Conservation (phyloP, 2,113 vertebrate species). For the Porphyrio hochstetteri region DNA sequence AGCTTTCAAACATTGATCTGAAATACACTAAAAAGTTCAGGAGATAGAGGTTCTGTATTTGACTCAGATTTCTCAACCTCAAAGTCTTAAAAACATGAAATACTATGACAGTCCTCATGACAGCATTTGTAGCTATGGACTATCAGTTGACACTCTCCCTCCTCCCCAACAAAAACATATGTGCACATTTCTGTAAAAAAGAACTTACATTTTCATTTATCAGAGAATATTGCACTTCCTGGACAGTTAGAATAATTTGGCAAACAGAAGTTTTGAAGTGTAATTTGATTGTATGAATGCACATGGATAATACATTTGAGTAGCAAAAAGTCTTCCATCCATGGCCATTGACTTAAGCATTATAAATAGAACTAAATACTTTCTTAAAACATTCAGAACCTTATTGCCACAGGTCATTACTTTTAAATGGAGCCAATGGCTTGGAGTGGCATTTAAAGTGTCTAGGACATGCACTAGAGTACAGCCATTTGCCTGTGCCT, state of each 20-base stretch:
- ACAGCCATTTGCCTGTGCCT: not conserved
- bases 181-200: not conserved
- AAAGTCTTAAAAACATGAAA: not conserved
- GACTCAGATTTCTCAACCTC: not conserved
- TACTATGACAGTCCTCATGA: not conserved
- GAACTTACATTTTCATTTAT: not conserved
- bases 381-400: not conserved
- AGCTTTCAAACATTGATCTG: not conserved
- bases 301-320: not conserved
- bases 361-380: not conserved
- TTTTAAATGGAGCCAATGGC: not conserved
- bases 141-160: not conserved
- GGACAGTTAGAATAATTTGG: not conserved
- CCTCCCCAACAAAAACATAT: not conserved
- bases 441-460: not conserved
- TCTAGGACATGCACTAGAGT: not conserved
- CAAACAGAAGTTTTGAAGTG: not conserved
- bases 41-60: not conserved
- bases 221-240: not conserved
- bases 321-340: not conserved
- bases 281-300: not conserved
- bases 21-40: not conserved
- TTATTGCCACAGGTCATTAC: not conserved
- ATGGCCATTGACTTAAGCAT: not conserved
- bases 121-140: not conserved